Percentiles rank a stretch among this genome's conserved stretches.
These are phyloP conservation scores for Hesperophylax magnus DNA, from an alignment of 1,140 invertebrate genomes.

Conservation along the genomic window DNA sequence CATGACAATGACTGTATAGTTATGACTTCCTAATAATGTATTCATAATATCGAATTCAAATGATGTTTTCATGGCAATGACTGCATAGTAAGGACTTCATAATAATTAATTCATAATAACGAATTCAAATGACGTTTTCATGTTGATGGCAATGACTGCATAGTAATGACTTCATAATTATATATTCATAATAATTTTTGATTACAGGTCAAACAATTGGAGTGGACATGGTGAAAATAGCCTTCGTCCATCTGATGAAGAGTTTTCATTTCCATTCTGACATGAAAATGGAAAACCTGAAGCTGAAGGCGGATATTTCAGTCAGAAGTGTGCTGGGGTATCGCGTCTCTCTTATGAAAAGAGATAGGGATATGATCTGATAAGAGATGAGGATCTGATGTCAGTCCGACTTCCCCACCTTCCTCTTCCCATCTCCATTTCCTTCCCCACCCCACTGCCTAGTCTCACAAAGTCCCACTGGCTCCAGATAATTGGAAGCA, in stretches of 20 bases:
- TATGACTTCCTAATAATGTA: background rate
- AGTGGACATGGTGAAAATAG: background rate
- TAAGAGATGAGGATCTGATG: background rate
- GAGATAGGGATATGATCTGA: background rate
- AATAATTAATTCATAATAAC: background rate
- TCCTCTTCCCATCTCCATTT: too few species aligned
- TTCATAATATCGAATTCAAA: too few species aligned
- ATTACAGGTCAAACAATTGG: conserved; percentile 8
- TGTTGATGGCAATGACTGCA: background rate
- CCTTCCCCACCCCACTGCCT: too few species aligned
- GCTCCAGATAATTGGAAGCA: too few species aligned
- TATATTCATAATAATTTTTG: background rate
- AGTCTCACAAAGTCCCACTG: too few species aligned
- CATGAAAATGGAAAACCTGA: background rate
- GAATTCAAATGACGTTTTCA: too few species aligned
- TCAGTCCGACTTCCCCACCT: too few species aligned
- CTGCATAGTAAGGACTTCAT: background rate
- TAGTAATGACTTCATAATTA: background rate
- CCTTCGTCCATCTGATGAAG: background rate
- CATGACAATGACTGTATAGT: background rate
- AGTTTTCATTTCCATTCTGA: conserved; percentile 5
- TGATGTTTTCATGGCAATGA: background rate
- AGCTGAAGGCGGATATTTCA: conserved; percentile 6
- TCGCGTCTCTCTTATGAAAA: background rate
- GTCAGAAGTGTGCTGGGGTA: background rate